These are phyloP conservation scores for Xiphydria camelus DNA, from an alignment of 2,888 invertebrate species.

Conservation along the genomic window DNA sequence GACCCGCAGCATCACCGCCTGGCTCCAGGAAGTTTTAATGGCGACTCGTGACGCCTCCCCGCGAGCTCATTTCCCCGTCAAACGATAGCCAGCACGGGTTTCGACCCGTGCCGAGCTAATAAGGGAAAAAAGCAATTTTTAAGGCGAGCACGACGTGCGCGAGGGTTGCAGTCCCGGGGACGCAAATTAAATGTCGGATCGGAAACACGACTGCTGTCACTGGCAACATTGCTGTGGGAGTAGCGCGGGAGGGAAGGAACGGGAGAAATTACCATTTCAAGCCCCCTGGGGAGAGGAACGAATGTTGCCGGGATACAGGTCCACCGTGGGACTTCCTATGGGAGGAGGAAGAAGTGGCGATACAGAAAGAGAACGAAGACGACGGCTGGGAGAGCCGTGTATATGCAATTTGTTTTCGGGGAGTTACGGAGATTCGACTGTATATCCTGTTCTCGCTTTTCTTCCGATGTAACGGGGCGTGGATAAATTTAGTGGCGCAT, in stretches of 20 bases:
- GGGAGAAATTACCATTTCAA: conserved; percentile 37
- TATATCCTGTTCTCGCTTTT: too few relatives aligned
- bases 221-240: conserved; percentile 34
- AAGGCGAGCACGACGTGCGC: conserved; percentile 8
- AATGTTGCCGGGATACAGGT: conserved; percentile 15
- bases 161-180: conserved; percentile 26
- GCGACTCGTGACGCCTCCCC: too few relatives aligned
- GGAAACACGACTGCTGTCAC: conserved; percentile 40
- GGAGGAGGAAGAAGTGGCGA: neutral
- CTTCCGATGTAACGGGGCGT: too few relatives aligned
- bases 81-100: too few relatives aligned
- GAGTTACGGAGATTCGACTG: too few relatives aligned
- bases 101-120: too few relatives aligned
- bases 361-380: neutral
- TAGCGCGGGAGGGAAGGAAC: conserved; percentile 23
- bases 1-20: too few relatives aligned
- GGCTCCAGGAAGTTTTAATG: too few relatives aligned
- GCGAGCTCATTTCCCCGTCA: too few relatives aligned
- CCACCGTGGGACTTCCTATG: conserved; percentile 5
- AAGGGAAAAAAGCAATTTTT: conserved; percentile 34
- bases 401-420: neutral
- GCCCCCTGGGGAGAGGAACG: conserved; percentile 24
- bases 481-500: too few relatives aligned
- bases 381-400: too few relatives aligned
- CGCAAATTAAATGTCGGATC: conserved; percentile 47